These are phyloP conservation scores for Syritta pipiens DNA, from an alignment of 2,888 invertebrate species.

Conservation along the genomic window DNA sequence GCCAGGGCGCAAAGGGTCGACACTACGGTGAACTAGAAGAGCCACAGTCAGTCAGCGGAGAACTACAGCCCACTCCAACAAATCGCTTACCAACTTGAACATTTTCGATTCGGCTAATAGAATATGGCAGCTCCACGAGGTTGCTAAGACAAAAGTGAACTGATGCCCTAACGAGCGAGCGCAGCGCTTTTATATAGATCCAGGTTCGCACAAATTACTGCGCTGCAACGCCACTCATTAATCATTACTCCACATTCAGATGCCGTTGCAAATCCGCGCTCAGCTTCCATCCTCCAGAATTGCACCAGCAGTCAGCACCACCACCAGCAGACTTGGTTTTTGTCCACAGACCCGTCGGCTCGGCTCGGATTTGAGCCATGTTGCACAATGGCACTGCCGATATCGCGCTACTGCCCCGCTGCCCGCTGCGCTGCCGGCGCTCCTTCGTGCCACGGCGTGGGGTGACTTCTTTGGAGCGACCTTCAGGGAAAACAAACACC, in stretches of 20 bases:
- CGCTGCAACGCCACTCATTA: slow-evolving; percentile 56
- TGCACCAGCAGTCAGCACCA: slow-evolving; percentile 44
- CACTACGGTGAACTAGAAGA: slow-evolving; percentile 32
- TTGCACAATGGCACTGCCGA: slow-evolving; percentile 61
- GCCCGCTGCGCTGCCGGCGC: no score
- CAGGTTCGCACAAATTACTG: slow-evolving; percentile 43
- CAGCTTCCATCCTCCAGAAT: slow-evolving; percentile 62
- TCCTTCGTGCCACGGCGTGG: no score
- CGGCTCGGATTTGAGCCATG: slow-evolving; percentile 51
- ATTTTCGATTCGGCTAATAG: slow-evolving; percentile 38
- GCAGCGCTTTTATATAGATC: slow-evolving; percentile 75
- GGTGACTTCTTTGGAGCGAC: slow-evolving; percentile 62
- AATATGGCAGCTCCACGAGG: slow-evolving; percentile 47
- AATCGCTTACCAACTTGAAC: slow-evolving; percentile 69
- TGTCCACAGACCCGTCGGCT: slow-evolving; percentile 62
- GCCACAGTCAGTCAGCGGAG: no score
- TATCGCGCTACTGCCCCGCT: slow-evolving; percentile 25
- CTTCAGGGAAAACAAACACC: slow-evolving; percentile 55
- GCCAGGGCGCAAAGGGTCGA: slow-evolving; percentile 69
- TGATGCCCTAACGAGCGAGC: slow-evolving; percentile 73
- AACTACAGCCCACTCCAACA: not conserved
- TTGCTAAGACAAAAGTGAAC: slow-evolving; percentile 71
- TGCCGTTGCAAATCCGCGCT: slow-evolving; percentile 50
- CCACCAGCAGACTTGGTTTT: slow-evolving; percentile 30
- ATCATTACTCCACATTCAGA: slow-evolving; percentile 70